Percentiles rank a stretch among this genome's conserved stretches.
These are phyloP conservation scores for Pseudocheirus occidentalis DNA, from an alignment of 2,797 vertebrate species.

Conservation along the genomic window DNA sequence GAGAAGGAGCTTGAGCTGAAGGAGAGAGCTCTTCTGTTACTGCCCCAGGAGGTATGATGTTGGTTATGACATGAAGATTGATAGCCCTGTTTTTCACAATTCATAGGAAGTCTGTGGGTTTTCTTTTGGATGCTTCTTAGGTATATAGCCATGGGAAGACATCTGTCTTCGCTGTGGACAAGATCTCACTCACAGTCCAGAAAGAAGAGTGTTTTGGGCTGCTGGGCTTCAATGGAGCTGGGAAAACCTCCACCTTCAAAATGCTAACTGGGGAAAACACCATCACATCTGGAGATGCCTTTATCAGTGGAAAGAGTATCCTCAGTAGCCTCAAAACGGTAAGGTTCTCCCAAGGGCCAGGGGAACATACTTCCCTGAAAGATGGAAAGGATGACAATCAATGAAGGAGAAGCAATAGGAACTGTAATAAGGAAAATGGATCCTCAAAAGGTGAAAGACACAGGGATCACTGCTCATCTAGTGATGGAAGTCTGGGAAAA, in stretches of 20 bases:
- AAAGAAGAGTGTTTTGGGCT: conserved; percentile 80
- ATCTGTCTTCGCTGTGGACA: conserved; percentile 58
- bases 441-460: not conserved
- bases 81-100: not conserved
- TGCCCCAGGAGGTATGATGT: not conserved
- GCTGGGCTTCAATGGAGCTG: conserved; percentile 78
- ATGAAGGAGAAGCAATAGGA: not conserved
- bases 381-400: not conserved
- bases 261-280: conserved; percentile 80
- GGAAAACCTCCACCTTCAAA: conserved; percentile 81
- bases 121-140: conserved; percentile 79
- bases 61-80: not conserved
- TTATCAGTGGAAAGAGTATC: conserved; percentile 77
- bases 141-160: conserved; percentile 87
- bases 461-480: not conserved
- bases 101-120: not conserved
- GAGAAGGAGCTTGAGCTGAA: not conserved
- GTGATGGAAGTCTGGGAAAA: not conserved
- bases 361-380: not conserved
- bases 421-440: not conserved
- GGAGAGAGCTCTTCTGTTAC: not conserved
- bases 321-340: conserved; percentile 28
- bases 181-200: conserved; percentile 39
- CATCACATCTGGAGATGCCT: conserved; percentile 78
- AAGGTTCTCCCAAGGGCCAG: not conserved